phyloP scores from a whole-genome alignment of 2,888 invertebrate genomes.

The Rhopalosiphum nymphaeae region DNA sequence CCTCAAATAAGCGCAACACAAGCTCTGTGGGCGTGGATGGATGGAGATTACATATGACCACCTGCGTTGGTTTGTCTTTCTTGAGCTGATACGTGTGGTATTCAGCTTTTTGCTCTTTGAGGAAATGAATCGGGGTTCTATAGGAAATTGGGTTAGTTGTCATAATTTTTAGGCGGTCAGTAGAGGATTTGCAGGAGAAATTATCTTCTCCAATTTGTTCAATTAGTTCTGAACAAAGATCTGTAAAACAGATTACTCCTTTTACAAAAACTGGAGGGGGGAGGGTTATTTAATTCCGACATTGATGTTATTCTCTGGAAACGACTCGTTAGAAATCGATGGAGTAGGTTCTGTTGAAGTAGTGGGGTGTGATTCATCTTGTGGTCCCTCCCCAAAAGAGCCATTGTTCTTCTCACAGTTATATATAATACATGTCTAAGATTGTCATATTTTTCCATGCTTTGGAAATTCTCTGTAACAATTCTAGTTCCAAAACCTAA shows the following conservation, averaged over 20 bases:
- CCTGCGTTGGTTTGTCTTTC: slow-evolving; percentile 1
- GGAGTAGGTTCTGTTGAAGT: neutral
- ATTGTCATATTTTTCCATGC: too few species aligned
- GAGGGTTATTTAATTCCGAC: neutral
- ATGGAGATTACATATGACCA: neutral
- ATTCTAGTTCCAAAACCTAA: too few species aligned
- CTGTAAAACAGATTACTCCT: neutral
- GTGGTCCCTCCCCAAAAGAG: too few species aligned
- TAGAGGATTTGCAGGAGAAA: slow-evolving; percentile 2
- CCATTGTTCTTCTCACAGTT: too few species aligned
- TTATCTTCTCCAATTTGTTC: slow-evolving; percentile 13
- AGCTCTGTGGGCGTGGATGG: neutral
- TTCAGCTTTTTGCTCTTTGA: slow-evolving; percentile 21
- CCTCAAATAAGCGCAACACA: neutral
- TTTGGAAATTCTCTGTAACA: too few species aligned
- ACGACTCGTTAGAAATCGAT: neutral
- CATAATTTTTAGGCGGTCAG: neutral
- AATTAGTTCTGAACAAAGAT: neutral
- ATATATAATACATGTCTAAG: too few species aligned
- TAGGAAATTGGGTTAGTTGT: neutral
- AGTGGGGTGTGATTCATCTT: neutral
- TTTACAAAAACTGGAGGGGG: slow-evolving; percentile 1
- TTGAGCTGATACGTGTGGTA: slow-evolving; percentile 11
- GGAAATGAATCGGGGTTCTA: neutral
- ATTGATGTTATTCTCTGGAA: neutral